Evolutionary conservation across 2,113 vertebrate species (phyloP), one percentile per base, ranked within the genome.

Genomic region (Triplophysa siluroides): DNA sequence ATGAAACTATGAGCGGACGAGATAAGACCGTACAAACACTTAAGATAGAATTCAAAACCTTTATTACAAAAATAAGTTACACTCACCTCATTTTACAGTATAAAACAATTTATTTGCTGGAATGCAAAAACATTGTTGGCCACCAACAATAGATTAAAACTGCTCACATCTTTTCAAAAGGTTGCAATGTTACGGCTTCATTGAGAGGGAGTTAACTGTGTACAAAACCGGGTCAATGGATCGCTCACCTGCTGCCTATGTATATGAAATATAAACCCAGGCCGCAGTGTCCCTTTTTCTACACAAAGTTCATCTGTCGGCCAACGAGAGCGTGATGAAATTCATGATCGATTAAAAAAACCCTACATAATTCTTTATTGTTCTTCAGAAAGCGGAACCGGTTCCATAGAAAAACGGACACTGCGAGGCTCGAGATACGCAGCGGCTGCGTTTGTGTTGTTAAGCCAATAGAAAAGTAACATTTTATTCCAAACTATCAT

Each of bases 51-150:
- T 98, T 98, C 96, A 98, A 98, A 98, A 98, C 96, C 96, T 98
- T 99, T 99, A 99, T 98, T 99, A 99, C 96, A 99, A 99, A 99
- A 99, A 99, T 99, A 99, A 98, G 96, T 98, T 99, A 99, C 97
- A 99, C 98, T 98, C 97, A 96, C 97, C 96, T 98, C 97, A 98
- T 98, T 96, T 97, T 98, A 99, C 97, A 99, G 97, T 98, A 99
- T 98, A 99, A 99, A 99, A 99, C 97, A 98, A 98, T 98, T 99
- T 99, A 99, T 99, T 98, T 98, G 96, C 97, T 98, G 96, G 97
- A 99, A 99, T 98, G 97, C 96, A 98, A 94, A 93, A 98, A 98
- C 95, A 96, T 98, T 98, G 96, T 99, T 99, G 98, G 95, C 96
- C 96, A 98, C 96, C 96, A 98, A 97, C 95, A 97, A 94, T 92